Evolutionary conservation across 2,888 invertebrate species (phyloP).

Genomic region (Phalangium opilio): DNA sequence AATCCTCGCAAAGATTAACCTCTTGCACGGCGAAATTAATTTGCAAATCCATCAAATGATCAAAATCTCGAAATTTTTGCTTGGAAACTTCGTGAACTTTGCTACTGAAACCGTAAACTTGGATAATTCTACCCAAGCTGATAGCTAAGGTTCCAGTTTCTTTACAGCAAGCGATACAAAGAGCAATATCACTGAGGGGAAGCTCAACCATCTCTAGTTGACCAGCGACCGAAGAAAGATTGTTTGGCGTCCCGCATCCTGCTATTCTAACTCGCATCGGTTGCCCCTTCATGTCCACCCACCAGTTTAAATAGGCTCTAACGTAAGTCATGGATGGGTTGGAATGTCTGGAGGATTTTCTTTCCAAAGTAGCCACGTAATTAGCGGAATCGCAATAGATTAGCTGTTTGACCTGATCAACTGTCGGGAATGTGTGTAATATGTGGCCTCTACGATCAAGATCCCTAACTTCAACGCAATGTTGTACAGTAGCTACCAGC

Average conservation of each 20-base stretch:
- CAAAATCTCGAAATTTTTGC: conserved; percentile 51
- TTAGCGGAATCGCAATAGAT: conserved; percentile 51
- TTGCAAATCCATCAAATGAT: conserved; percentile 48
- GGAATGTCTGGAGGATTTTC: conserved; percentile 35
- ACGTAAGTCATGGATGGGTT: conserved; percentile 36
- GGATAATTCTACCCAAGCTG: conserved; percentile 34
- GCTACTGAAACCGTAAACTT: conserved; percentile 44
- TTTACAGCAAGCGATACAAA: conserved; percentile 25
- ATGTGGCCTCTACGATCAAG: conserved; percentile 34
- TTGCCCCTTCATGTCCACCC: conserved; percentile 36
- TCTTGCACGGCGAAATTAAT: conserved; percentile 43
- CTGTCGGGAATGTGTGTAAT: conserved; percentile 51
- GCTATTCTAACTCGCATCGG: conserved; percentile 52
- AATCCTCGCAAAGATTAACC: conserved; percentile 49
- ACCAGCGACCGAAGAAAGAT: conserved; percentile 41
- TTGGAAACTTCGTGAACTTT: conserved; percentile 51
- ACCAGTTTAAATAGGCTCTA: conserved; percentile 61
- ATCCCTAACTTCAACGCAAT: conserved; percentile 39
- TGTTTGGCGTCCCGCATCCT: conserved; percentile 54
- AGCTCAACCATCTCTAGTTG: conserved; percentile 55
- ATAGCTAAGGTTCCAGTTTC: conserved; percentile 32
- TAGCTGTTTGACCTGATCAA: conserved; percentile 51
- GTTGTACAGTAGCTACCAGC: conserved; percentile 42
- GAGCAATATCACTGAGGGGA: conserved; percentile 44
- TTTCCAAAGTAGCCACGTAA: conserved; percentile 49